Conservation (phyloP, 1,140 invertebrate genomes). For the Hycleus cichorii region DNA sequence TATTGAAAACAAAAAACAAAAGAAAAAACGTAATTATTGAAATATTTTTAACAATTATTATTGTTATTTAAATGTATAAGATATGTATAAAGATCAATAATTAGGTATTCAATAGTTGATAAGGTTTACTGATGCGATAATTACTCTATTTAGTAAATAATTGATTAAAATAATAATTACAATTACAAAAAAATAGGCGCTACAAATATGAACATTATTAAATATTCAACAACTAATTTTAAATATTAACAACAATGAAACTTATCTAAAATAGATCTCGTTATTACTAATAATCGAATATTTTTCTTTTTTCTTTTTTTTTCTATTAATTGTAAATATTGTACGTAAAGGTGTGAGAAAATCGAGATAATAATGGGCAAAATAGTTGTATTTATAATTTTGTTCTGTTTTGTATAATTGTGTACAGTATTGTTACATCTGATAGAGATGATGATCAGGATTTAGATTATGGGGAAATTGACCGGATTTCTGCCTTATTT, state of each 20-base stretch:
- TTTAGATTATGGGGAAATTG: background rate
- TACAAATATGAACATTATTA: too few relatives aligned
- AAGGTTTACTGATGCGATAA: background rate
- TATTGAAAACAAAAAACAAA: background rate
- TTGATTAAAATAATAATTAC: too few relatives aligned
- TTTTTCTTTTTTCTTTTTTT: too few relatives aligned
- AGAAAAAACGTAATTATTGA: constrained; percentile 3
- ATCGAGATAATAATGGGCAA: background rate
- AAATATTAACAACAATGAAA: too few relatives aligned
- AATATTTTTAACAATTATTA: constrained; percentile 12
- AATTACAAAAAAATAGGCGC: too few relatives aligned
- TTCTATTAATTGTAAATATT: too few relatives aligned
- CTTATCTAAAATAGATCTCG: too few relatives aligned
- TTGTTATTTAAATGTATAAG: constrained; percentile 23
- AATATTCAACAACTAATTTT: too few relatives aligned
- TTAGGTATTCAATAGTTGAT: background rate
- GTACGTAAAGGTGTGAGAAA: too few relatives aligned
- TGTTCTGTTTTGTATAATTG: background rate
- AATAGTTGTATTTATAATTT: background rate
- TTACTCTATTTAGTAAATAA: too few relatives aligned
- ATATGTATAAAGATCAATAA: constrained; percentile 1
- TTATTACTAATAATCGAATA: too few relatives aligned
- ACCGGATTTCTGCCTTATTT: constrained; percentile 15
- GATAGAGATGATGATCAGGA: background rate
- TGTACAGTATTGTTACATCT: background rate